phyloP scores from a whole-genome alignment of 2,797 vertebrate genomes.

The Ptychobarbus kaznakovi region DNA sequence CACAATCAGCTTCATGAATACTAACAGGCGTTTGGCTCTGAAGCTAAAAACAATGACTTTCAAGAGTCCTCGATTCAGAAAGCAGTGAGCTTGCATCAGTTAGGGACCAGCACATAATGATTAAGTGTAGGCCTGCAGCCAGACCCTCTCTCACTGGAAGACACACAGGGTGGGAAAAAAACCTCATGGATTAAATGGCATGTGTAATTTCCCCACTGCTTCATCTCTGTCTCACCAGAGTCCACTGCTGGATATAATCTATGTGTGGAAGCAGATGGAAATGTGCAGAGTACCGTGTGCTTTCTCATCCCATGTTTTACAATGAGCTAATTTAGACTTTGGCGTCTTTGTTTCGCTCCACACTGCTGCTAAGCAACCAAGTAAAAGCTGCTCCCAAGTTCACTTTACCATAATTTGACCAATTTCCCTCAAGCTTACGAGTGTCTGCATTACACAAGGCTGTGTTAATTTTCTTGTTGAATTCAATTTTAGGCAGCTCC shows the following conservation, averaged over 20 bases:
- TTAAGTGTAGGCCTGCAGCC: conserved; percentile 22
- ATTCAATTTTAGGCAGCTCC: background rate
- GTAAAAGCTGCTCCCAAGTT: conserved; percentile 11
- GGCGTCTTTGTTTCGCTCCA: conserved; percentile 17
- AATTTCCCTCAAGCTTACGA: conserved; percentile 42
- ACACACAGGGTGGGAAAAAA: background rate
- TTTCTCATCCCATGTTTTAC: conserved; percentile 42
- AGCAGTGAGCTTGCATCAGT: conserved; percentile 16
- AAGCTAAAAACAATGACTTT: conserved; percentile 20
- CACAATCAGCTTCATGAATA: conserved; percentile 35
- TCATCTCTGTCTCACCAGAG: conserved; percentile 30
- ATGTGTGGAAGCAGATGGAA: conserved; percentile 36
- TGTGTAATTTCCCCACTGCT: conserved; percentile 7
- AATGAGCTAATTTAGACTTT: conserved; percentile 50
- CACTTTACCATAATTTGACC: conserved; percentile 40
- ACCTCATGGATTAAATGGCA: conserved; percentile 19
- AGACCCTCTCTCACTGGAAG: conserved; percentile 19
- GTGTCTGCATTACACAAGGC: conserved; percentile 18
- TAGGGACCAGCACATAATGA: conserved; percentile 27
- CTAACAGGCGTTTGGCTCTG: conserved; percentile 31
- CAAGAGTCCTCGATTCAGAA: conserved; percentile 16
- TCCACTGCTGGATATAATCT: conserved; percentile 29
- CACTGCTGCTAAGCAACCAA: conserved; percentile 33
- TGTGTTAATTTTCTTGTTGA: conserved; percentile 24
- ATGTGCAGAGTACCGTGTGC: conserved; percentile 5